Evolutionary conservation across 2,113 vertebrate species (phyloP), one percentile per base, ranked within the genome.

Genomic region (Xerus inauris): DNA sequence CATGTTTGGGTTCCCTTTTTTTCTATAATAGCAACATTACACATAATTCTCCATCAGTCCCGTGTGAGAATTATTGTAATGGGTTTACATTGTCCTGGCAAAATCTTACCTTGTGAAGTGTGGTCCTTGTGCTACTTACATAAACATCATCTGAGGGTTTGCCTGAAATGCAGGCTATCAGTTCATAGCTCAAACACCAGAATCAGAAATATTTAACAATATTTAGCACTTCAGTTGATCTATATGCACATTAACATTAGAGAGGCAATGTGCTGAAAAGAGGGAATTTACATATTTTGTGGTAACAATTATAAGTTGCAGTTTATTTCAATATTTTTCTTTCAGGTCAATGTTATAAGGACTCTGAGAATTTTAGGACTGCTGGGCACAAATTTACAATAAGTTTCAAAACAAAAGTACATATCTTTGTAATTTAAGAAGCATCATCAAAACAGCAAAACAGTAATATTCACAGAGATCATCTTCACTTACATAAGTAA

Each of bases 291-390:
- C 7, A 35, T 4, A 32, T 35, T 93, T 83, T 87, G 42, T 49
- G 32, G 13, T 19, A 59, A 54, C 20, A 10, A 73, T 88, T 71
- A 84, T 54, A 67, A 83, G 35, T 62, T 22, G 51, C 22, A 64
- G 4, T 93, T 91, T 38, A 94, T 72, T 89, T 89, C 19, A 77
- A 42, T 6, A 49, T 45, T 75, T 92, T 84, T 40, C 20, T 49
- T 57, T 57, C 51, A 87, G 17, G 3, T 69, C 54, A 87, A 73
- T 32, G 59, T 20, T 35, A 45, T 42, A 3, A 13, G 13, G 8
- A 8, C 54, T 89, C 32, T 86, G 30, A 83, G 69, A 83, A 45
- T 4, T 45, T 91, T 1, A 79, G 77, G 11, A 49, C 32, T 72
- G 30, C 6, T 16, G 17, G 82, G 35, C 13, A 19, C 5, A 72